Conservation (phyloP, 53 echinoderm and acorn worm species). For the Echinarachnius parma region DNA sequence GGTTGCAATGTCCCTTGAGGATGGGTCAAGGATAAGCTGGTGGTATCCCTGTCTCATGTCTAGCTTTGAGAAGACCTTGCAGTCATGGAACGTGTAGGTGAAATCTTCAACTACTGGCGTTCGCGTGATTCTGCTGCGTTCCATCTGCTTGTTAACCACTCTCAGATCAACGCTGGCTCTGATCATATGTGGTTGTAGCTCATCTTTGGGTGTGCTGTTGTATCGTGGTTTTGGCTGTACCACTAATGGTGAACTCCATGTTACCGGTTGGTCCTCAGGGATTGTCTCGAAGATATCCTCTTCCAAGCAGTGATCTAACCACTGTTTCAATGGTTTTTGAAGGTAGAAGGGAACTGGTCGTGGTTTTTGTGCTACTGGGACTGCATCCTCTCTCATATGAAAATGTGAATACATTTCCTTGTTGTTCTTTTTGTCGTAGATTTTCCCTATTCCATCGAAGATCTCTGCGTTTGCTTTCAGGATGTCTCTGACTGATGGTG, state of each 20-base stretch:
- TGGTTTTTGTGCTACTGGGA: constrained; percentile 57
- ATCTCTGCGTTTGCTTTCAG: constrained; percentile 6
- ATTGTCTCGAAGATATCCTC: constrained; percentile 52
- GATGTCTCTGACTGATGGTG: neutral
- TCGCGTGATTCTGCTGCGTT: constrained; percentile 28
- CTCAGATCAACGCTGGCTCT: constrained; percentile 66
- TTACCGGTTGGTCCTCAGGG: constrained; percentile 40
- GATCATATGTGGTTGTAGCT: constrained; percentile 45
- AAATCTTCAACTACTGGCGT: constrained; percentile 21
- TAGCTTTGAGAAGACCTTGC: constrained; percentile 55
- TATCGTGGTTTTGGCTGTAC: constrained; percentile 61
- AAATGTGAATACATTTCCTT: constrained; percentile 52
- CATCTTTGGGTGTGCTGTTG: constrained; percentile 39
- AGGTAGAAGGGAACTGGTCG: constrained; percentile 54
- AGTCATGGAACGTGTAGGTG: constrained; percentile 37
- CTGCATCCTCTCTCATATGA: constrained; percentile 50
- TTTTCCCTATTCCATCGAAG: constrained; percentile 48
- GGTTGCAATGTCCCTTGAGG: constrained; percentile 41
- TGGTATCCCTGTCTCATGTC: constrained; percentile 65
- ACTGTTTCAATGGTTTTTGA: constrained; percentile 47
- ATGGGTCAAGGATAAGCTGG: constrained; percentile 48
- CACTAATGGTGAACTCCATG: constrained; percentile 57
- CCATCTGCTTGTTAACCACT: constrained; percentile 67
- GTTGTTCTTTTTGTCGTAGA: constrained; percentile 30
- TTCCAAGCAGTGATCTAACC: constrained; percentile 48